Conservation (phyloP, 2,888 invertebrate genomes). For the Tanytarsus gracilentus region DNA sequence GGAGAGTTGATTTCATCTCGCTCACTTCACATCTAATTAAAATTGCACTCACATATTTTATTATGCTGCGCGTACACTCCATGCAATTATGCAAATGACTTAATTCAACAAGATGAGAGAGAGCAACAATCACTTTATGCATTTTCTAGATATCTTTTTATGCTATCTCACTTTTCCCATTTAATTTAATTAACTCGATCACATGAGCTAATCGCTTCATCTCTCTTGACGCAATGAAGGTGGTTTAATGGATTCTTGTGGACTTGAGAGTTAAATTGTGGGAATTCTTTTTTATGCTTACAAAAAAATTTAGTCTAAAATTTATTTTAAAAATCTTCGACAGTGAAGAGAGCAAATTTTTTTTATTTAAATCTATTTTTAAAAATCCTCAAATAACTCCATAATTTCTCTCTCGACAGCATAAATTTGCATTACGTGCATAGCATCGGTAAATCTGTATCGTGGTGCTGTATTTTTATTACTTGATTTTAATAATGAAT, state of each 20-base stretch:
- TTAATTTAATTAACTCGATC: too few species aligned
- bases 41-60: conserved; percentile 3
- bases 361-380: too few species aligned
- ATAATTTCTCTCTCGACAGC: too few species aligned
- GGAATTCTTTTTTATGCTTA: too few species aligned
- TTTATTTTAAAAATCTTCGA: too few species aligned
- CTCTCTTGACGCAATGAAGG: too few species aligned
- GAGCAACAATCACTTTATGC: neutral
- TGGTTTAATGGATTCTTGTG: too few species aligned
- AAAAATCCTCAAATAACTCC: too few species aligned
- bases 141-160: neutral
- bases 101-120: neutral
- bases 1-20: neutral
- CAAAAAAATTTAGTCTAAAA: too few species aligned
- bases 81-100: conserved; percentile 17
- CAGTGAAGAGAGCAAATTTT: too few species aligned
- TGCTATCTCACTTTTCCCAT: neutral
- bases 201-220: too few species aligned
- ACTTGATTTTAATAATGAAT: neutral
- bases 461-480: neutral
- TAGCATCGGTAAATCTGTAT: neutral
- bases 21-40: neutral
- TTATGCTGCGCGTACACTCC: neutral
- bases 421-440: conserved; percentile 10
- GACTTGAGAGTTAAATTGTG: too few species aligned